Evolutionary conservation across 2,888 invertebrate species (phyloP).

Genomic region (Gryllus longicercus): DNA sequence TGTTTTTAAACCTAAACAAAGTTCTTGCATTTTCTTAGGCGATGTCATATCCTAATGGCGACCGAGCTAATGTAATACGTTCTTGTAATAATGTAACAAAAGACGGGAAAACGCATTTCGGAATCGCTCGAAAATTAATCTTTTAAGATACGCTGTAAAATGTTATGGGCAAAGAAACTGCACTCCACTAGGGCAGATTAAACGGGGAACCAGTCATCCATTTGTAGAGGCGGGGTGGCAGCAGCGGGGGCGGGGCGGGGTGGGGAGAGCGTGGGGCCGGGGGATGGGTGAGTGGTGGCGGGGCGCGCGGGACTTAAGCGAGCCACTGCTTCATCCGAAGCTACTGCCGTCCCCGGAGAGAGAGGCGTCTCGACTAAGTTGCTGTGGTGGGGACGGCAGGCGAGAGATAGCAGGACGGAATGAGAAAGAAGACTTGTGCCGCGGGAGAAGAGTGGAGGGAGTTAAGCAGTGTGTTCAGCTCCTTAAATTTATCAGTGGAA

Average conservation of each 20-base stretch:
- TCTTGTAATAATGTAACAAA: slow-evolving; percentile 9
- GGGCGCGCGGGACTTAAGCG: background rate
- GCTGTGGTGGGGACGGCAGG: background rate
- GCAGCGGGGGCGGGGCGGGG: background rate
- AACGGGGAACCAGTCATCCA: slow-evolving; percentile 9
- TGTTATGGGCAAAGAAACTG: slow-evolving; percentile 17
- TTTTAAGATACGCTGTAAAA: slow-evolving; percentile 17
- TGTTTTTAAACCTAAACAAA: background rate
- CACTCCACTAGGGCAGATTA: slow-evolving; percentile 9
- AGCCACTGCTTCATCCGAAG: slow-evolving; percentile 1
- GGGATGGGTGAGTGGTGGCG: background rate
- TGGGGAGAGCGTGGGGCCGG: background rate
- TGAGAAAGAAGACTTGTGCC: too few species aligned
- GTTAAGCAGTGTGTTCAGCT: too few species aligned
- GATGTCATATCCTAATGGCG: slow-evolving; percentile 17
- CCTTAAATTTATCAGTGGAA: too few species aligned
- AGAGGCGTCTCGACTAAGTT: background rate
- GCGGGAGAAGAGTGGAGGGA: too few species aligned
- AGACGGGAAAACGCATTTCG: slow-evolving; percentile 17
- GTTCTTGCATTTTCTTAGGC: background rate
- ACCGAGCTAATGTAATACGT: slow-evolving; percentile 9
- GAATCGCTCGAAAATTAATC: slow-evolving; percentile 17
- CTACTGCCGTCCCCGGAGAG: background rate
- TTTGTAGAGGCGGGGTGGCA: background rate
- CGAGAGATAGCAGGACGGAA: too few species aligned